Percentiles rank a stretch among this genome's conserved stretches.
Conservation (phyloP, 2,113 vertebrate species). For the Notothenia rossii region DNA sequence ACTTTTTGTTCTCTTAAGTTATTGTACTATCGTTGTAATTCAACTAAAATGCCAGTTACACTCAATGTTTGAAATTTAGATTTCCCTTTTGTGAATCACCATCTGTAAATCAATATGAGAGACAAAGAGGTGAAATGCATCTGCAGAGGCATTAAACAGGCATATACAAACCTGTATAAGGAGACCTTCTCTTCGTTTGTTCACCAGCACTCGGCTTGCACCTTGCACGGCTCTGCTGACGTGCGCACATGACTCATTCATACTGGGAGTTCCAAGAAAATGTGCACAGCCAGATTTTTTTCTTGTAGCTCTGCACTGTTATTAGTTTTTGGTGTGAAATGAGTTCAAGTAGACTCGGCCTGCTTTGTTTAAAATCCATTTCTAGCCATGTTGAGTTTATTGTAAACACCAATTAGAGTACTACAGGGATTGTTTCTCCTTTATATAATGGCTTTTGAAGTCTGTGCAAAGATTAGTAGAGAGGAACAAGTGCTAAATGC, state of each 20-base stretch:
- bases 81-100: background rate
- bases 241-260: conserved; percentile 36
- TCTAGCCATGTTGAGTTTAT: conserved; percentile 40
- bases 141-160: background rate
- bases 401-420: conserved; percentile 63
- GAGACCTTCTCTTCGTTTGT: conserved; percentile 3
- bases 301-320: conserved; percentile 26
- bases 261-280: conserved; percentile 40
- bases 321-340: conserved; percentile 37
- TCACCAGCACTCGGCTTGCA: conserved; percentile 30
- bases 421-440: conserved; percentile 36
- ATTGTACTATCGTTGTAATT: background rate
- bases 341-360: conserved; percentile 22
- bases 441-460: conserved; percentile 46
- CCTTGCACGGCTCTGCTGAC: conserved; percentile 47
- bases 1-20: background rate
- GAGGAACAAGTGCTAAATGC: conserved; percentile 24
- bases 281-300: conserved; percentile 33
- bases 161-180: background rate
- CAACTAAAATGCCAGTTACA: background rate
- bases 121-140: background rate
- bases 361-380: conserved; percentile 61
- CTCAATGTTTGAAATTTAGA: background rate
- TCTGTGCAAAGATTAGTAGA: conserved; percentile 37
- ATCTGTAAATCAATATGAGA: background rate